phyloP scores from a whole-genome alignment of 2,888 invertebrate genomes.

The Diachrysia chrysitis region DNA sequence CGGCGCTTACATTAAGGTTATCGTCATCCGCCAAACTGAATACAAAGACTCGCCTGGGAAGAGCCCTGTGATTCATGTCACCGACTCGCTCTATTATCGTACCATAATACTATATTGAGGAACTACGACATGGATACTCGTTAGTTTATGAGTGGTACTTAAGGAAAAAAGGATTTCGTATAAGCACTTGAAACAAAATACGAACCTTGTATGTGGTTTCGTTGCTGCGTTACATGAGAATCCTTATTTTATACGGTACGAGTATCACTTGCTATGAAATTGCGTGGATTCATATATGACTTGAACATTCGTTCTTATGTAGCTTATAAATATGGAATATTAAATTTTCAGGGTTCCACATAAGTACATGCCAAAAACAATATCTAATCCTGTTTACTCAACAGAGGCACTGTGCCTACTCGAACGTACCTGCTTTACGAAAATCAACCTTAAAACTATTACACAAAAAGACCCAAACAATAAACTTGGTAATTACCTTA shows the following conservation, averaged over 20 bases:
- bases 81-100: slow-evolving; percentile 79
- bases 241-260: slow-evolving; percentile 40
- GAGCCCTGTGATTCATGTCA: slow-evolving; percentile 85
- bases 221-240: slow-evolving; percentile 24
- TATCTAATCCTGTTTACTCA: background rate
- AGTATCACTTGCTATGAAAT: slow-evolving; percentile 22
- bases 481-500: background rate
- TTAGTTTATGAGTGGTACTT: slow-evolving; percentile 62
- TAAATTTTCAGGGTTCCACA: background rate
- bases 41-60: slow-evolving; percentile 82
- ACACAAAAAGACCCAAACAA: slow-evolving; percentile 9
- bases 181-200: slow-evolving; percentile 50
- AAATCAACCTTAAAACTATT: background rate
- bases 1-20: slow-evolving; percentile 89
- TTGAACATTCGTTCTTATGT: slow-evolving; percentile 16
- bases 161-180: slow-evolving; percentile 61
- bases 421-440: background rate
- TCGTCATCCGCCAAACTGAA: slow-evolving; percentile 88
- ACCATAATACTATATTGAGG: slow-evolving; percentile 77
- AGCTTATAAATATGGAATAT: slow-evolving; percentile 14
- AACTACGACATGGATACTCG: slow-evolving; percentile 70
- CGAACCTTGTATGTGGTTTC: slow-evolving; percentile 26
- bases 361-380: background rate
- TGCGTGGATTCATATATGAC: slow-evolving; percentile 21
- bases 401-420: background rate